phyloP scores from a whole-genome alignment of 2,113 vertebrate species.

The Ceratotherium simum region DNA sequence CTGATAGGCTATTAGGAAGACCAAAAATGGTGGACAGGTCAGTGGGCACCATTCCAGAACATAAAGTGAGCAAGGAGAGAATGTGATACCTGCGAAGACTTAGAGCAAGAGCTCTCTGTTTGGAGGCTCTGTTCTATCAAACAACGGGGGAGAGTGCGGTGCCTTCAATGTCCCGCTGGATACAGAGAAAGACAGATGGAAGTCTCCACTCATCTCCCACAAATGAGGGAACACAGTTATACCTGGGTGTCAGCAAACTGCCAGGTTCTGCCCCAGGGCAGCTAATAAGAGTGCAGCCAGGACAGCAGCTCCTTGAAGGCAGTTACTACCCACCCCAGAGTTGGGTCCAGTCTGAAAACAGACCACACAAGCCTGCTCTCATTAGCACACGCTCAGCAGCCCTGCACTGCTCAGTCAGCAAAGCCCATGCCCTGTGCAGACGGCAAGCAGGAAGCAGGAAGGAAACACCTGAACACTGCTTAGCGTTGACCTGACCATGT shows the following conservation, averaged over 20 bases:
- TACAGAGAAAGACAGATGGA: not conserved
- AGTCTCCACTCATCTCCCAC: not conserved
- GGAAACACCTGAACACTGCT: not conserved
- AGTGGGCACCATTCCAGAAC: not conserved
- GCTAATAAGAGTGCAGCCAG: not conserved
- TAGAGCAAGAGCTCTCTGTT: not conserved
- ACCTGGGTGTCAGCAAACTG: not conserved
- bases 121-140: not conserved
- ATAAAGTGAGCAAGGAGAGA: not conserved
- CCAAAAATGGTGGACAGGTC: accelerated
- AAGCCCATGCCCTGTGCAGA: not conserved
- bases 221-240: not conserved
- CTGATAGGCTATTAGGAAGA: not conserved
- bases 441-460: too few species aligned
- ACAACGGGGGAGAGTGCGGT: too few species aligned
- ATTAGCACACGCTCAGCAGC: not conserved
- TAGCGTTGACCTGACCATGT: not conserved
- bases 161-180: not conserved
- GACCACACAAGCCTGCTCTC: not conserved
- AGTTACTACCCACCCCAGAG: not conserved
- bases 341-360: not conserved
- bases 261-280: not conserved
- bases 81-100: not conserved
- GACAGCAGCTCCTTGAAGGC: accelerated
- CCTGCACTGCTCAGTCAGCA: not conserved